Percentiles rank a stretch among this genome's conserved stretches.
phyloP scores from a whole-genome alignment of 2,113 vertebrate species.

The Geococcyx californianus region DNA sequence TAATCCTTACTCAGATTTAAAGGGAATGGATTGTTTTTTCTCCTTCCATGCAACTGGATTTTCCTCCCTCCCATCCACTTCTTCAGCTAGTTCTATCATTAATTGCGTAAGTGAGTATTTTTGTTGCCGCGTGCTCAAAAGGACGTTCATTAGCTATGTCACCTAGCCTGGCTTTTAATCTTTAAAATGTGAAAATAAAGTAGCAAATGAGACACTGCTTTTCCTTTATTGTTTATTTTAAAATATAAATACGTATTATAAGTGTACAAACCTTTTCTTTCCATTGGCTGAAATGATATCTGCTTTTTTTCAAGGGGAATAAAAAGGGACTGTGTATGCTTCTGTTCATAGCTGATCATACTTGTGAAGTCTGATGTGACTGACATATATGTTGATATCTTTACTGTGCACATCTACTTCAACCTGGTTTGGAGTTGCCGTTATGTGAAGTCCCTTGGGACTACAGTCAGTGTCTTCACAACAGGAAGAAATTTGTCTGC shows the following conservation, averaged over 20 bases:
- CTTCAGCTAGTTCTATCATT: neutral
- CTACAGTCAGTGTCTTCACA: neutral
- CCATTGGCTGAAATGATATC: neutral
- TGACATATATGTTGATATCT: neutral
- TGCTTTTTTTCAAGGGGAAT: neutral
- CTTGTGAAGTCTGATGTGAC: neutral
- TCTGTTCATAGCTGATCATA: neutral
- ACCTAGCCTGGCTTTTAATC: neutral
- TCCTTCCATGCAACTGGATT: neutral
- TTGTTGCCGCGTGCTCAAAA: neutral
- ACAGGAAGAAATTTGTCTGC: neutral
- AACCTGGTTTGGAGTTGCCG: neutral
- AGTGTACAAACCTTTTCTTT: neutral
- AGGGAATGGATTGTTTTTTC: neutral
- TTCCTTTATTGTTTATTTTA: neutral
- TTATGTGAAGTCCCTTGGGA: neutral
- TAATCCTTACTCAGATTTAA: neutral
- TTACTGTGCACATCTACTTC: neutral
- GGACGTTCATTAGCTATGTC: neutral
- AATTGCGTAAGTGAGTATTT: neutral
- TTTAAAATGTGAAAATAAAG: neutral
- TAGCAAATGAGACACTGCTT: neutral
- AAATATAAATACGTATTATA: neutral
- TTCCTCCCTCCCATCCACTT: neutral
- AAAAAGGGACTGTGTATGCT: neutral